Base-by-base conservation (phyloP, 2,797 vertebrate species). In the Rhyacichthys aspro region DNA sequence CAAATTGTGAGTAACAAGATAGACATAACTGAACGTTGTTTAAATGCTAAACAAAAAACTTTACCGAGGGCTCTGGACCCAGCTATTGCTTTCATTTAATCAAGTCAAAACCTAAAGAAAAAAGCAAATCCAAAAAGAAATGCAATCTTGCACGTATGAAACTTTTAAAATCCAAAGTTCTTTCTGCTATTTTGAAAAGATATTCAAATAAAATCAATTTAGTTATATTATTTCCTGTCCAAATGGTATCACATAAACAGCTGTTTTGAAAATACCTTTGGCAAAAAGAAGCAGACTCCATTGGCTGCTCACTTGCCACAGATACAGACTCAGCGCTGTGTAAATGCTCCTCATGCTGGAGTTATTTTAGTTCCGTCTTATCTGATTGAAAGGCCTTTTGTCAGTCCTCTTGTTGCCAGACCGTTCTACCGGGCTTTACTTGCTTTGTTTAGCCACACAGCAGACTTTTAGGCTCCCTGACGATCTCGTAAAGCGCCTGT, bases 401-500 rank as follows among this genome's bases (percentile, higher is more conserved):
- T 39, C 15, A 16, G 17, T 41, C 18, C 43, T 54, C 34, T 61
- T 39, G 19, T 63, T 23, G 28, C 43, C 36, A 52, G 59, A 11
- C 0, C 11, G 18, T 48, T 57, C 66, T 61, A 19, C 59, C 16
- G 18, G 41, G 53, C 54, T 58, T 61, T 67, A 44, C 64, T 73
- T 73, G 53, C 43, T 33, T 54, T 53, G 54, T 74, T 49, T 34
- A 15, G n/a, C 32, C 54, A 57, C 11, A 53, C 57, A 38, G 58
- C 70, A 61, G 50, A 69, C 32, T 62, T 43, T 37, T 36, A 63
- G 44, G 10, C 34, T 37, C 39, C 14, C 67, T 62, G 50, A 67
- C 46, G 19, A 52, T 52, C 47, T 17, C 37, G 28, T 39, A 52
- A 52, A 59, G 64, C 52, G 45, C 42, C 42, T 56, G 42, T 42